Conservation (phyloP, 37 sponge, comb jelly and placozoan species). For the Geodia barretti region DNA sequence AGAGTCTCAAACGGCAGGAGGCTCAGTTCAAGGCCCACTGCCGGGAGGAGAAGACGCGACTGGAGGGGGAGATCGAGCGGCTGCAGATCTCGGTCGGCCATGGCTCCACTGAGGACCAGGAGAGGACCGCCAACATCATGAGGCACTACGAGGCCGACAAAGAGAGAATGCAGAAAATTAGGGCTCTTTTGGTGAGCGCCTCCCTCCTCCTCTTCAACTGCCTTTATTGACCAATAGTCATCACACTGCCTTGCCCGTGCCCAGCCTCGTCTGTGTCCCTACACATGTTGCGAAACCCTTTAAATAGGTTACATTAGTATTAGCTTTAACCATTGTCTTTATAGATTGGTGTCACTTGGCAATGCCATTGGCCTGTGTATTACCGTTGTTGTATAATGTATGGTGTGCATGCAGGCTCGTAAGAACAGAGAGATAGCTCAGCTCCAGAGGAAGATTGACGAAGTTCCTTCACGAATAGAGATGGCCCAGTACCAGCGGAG, state of each 20-base stretch:
- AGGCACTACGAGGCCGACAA: constrained; percentile 76
- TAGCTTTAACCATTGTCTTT: too few relatives aligned
- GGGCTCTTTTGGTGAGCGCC: constrained; percentile 63
- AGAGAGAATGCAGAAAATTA: constrained; percentile 85
- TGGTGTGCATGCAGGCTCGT: constrained; percentile 85
- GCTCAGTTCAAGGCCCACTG: constrained; percentile 90
- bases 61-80: constrained; percentile 59
- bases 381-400: too few relatives aligned
- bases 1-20: constrained; percentile 89
- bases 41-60: constrained; percentile 79
- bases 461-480: constrained; percentile 90
- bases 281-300: too few relatives aligned
- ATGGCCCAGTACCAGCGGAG: constrained; percentile 94
- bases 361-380: too few relatives aligned
- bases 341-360: too few relatives aligned
- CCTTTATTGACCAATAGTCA: neutral
- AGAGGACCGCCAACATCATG: constrained; percentile 44
- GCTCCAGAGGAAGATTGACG: constrained; percentile 92
- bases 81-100: constrained; percentile 37
- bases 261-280: too few relatives aligned
- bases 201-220: neutral
- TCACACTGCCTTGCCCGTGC: too few relatives aligned
- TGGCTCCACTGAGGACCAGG: constrained; percentile 54
- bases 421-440: constrained; percentile 93
- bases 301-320: too few relatives aligned